Percentiles rank a stretch among this genome's conserved stretches.
These are phyloP conservation scores for Phrynosoma blainvillii DNA, from an alignment of 2,113 vertebrate genomes.

Conservation along the genomic window DNA sequence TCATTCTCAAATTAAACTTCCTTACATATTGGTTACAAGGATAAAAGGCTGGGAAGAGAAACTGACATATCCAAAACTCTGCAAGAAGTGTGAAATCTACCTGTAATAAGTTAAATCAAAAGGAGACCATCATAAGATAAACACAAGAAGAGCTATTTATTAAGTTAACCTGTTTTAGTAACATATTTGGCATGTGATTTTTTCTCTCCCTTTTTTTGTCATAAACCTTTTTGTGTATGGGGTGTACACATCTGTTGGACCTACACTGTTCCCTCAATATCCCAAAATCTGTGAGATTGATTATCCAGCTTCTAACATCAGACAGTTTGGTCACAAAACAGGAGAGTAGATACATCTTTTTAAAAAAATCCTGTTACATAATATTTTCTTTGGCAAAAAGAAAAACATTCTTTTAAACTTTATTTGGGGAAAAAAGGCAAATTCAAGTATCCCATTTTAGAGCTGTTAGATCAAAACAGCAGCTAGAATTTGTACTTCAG, in stretches of 20 bases:
- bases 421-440: rapidly evolving
- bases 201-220: background rate
- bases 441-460: background rate
- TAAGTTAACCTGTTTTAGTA: background rate
- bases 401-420: background rate
- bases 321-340: background rate
- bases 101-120: background rate
- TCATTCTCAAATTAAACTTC: background rate
- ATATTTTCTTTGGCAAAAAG: background rate
- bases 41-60: background rate
- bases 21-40: background rate
- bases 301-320: background rate
- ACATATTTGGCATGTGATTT: background rate
- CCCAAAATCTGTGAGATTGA: background rate
- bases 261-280: background rate
- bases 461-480: constrained; percentile 27
- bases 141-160: too few relatives aligned
- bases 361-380: background rate
- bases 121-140: too few relatives aligned
- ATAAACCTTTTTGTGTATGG: background rate
- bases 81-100: too few relatives aligned
- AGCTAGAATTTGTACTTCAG: constrained; percentile 34
- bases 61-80: background rate
- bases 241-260: background rate
- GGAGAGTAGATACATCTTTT: background rate